phyloP scores from a whole-genome alignment of 2,888 invertebrate species.

The Xestia sexstrigata region DNA sequence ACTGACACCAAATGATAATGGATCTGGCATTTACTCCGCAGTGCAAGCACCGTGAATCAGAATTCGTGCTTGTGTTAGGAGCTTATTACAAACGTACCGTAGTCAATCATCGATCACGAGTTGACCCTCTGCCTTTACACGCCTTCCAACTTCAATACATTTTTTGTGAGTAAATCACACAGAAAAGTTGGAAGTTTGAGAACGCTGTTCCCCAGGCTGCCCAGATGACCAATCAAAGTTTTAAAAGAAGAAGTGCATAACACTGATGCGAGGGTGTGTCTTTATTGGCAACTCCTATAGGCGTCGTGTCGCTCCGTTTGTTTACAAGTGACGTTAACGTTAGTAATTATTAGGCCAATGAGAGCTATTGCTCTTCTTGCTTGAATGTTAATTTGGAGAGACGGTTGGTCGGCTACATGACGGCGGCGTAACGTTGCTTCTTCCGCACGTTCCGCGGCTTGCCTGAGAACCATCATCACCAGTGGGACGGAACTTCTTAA shows the following conservation, averaged over 20 bases:
- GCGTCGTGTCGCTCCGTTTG: slow-evolving; percentile 47
- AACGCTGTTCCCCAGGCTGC: slow-evolving; percentile 10
- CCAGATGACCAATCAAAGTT: not conserved
- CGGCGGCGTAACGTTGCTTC: slow-evolving; percentile 69
- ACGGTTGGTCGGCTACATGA: slow-evolving; percentile 63
- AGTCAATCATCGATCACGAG: slow-evolving; percentile 81
- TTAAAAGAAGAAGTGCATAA: slow-evolving; percentile 11
- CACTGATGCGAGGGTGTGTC: slow-evolving; percentile 50
- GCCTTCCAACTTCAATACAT: slow-evolving; percentile 41
- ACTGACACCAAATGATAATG: slow-evolving; percentile 79
- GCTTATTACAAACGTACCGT: slow-evolving; percentile 69
- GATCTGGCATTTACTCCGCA: slow-evolving; percentile 77
- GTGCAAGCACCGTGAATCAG: slow-evolving; percentile 70
- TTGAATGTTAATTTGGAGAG: slow-evolving; percentile 62
- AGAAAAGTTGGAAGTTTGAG: slow-evolving; percentile 42
- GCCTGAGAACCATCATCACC: slow-evolving; percentile 77
- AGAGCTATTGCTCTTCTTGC: slow-evolving; percentile 34
- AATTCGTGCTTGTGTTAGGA: slow-evolving; percentile 77
- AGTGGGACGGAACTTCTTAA: slow-evolving; percentile 62
- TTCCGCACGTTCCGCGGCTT: slow-evolving; percentile 78
- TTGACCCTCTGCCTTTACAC: slow-evolving; percentile 65
- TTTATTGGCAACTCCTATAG: slow-evolving; percentile 60
- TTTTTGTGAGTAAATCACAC: slow-evolving; percentile 62
- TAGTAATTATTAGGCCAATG: slow-evolving; percentile 56
- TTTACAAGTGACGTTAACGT: slow-evolving; percentile 29